Percentiles rank a stretch among this genome's conserved stretches.
These are phyloP conservation scores for Iselma pallidipennis DNA, from an alignment of 2,888 invertebrate genomes.

Conservation along the genomic window DNA sequence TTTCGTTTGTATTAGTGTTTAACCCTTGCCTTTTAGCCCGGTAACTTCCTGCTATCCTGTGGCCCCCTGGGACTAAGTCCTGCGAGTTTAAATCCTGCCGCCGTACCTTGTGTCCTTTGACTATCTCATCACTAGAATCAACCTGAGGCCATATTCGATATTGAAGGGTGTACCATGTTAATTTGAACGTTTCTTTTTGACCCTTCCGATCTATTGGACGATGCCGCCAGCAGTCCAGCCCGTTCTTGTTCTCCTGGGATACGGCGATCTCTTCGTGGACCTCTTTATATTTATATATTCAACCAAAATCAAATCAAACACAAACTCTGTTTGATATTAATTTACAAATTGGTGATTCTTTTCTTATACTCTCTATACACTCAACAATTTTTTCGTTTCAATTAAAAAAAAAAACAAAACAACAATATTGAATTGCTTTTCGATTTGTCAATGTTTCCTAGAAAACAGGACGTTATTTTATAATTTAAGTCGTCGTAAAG, in stretches of 20 bases:
- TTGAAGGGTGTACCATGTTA: conserved; percentile 43
- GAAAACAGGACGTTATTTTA: conserved; percentile 30
- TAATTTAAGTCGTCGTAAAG: conserved; percentile 41
- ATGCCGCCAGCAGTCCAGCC: conserved; percentile 26
- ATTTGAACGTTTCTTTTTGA: conserved; percentile 35
- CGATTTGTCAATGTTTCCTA: background rate
- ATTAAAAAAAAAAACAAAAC: too few species aligned
- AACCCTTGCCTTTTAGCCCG: conserved; percentile 57
- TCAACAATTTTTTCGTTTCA: too few species aligned
- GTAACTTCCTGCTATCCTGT: conserved; percentile 55
- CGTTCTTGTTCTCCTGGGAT: conserved; percentile 26
- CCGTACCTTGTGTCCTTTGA: conserved; percentile 46
- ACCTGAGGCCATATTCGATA: conserved; percentile 33
- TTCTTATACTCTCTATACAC: too few species aligned
- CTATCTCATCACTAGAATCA: conserved; percentile 34
- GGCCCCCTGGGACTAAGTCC: conserved; percentile 53
- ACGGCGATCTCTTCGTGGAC: conserved; percentile 22
- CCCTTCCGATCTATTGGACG: conserved; percentile 24
- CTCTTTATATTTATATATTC: conserved; percentile 31
- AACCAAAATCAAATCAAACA: conserved; percentile 31
- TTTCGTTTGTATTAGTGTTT: conserved; percentile 57
- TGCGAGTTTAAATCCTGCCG: conserved; percentile 51
- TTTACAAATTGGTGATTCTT: conserved; percentile 23
- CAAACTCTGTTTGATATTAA: conserved; percentile 27
- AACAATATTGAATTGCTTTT: too few species aligned